Percentiles rank a stretch among this genome's conserved stretches.
These are phyloP conservation scores for Chelidonichthys spinosus DNA, from an alignment of 2,797 vertebrate species.

Conservation along the genomic window DNA sequence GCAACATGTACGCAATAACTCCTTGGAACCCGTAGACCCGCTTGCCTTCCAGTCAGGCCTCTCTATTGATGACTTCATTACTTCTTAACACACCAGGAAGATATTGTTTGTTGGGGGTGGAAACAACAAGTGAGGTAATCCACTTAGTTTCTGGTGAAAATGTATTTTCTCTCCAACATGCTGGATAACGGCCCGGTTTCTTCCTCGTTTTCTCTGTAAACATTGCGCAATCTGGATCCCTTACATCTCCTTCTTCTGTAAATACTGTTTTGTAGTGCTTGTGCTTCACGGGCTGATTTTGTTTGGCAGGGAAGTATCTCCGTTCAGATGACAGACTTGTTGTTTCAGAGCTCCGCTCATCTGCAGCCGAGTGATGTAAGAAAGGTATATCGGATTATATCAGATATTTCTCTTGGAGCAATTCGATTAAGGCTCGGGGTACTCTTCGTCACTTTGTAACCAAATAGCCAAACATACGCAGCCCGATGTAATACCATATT, in stretches of 20 bases:
- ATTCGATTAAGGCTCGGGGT: constrained; percentile 61
- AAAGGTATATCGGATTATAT: constrained; percentile 70
- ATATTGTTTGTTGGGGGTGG: constrained; percentile 3
- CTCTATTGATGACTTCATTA: constrained; percentile 11
- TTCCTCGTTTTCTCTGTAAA: constrained; percentile 45
- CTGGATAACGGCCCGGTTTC: constrained; percentile 39
- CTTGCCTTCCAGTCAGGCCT: constrained; percentile 31
- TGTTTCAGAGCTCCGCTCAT: constrained; percentile 53
- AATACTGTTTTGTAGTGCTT: constrained; percentile 49
- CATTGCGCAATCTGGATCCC: constrained; percentile 60
- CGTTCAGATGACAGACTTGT: constrained; percentile 48
- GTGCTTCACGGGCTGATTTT: constrained; percentile 49
- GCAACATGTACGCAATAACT: constrained; percentile 75
- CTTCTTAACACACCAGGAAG: constrained; percentile 25
- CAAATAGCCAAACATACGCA: constrained; percentile 59
- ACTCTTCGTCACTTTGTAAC: constrained; percentile 65
- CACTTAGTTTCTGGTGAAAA: constrained; percentile 23
- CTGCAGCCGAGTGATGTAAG: constrained; percentile 65
- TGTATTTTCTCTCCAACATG: constrained; percentile 32
- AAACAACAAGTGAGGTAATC: constrained; percentile 21
- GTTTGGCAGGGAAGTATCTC: constrained; percentile 51
- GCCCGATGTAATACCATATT: constrained; percentile 71
- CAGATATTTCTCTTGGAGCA: constrained; percentile 68
- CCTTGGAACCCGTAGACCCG: constrained; percentile 30
- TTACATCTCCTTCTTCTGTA: constrained; percentile 39